Conservation (phyloP, 2,888 invertebrate genomes). For the Thera britannica region DNA sequence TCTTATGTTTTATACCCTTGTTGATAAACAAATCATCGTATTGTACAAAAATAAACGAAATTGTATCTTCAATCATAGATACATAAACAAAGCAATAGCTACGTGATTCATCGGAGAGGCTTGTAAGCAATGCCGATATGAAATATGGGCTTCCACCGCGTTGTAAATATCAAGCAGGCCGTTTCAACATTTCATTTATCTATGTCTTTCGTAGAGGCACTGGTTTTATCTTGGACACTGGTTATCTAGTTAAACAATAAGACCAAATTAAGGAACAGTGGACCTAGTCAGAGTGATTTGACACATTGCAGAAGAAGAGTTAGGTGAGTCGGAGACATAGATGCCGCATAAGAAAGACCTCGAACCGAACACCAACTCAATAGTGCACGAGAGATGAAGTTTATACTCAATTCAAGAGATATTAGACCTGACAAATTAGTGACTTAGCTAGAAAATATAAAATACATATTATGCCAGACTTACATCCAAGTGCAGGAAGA, state of each 20-base stretch:
- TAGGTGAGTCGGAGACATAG: no score
- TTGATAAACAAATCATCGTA: background rate
- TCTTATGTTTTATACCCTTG: background rate
- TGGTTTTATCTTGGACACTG: background rate
- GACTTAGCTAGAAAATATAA: no score
- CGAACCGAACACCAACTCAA: no score
- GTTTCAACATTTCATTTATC: conserved; percentile 53
- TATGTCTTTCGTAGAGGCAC: background rate
- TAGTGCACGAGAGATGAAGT: no score
- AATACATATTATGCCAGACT: no score
- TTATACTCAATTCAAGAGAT: no score
- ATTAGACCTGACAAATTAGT: no score
- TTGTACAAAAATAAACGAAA: conserved; percentile 25
- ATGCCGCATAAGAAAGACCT: no score
- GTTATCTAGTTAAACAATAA: background rate
- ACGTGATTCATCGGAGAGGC: conserved; percentile 58
- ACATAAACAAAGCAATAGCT: conserved; percentile 40
- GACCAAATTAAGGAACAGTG: background rate
- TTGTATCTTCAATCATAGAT: conserved; percentile 24
- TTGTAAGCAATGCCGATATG: conserved; percentile 67
- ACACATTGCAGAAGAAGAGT: no score
- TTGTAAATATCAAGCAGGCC: conserved; percentile 55
- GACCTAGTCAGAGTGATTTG: no score
- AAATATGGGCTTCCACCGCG: conserved; percentile 62
- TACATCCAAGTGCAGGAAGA: no score